Percentiles rank a stretch among this genome's conserved stretches.
Evolutionary conservation across 2,888 invertebrate species (phyloP).

Genomic region (Charanyca ferruginea): DNA sequence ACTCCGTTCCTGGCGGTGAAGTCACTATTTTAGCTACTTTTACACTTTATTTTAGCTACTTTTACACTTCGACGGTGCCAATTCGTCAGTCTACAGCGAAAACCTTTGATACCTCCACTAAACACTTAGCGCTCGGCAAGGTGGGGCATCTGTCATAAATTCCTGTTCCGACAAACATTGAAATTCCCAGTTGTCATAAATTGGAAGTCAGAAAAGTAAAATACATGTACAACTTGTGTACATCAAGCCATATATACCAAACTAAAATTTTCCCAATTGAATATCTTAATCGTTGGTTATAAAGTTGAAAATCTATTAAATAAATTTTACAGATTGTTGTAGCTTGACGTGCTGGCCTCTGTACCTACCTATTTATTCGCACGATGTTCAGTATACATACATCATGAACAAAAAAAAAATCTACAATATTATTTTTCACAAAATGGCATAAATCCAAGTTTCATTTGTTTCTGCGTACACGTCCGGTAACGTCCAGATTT

Average conservation of each 20-base stretch:
- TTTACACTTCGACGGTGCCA: conserved; percentile 47
- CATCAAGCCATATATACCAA: too few relatives aligned
- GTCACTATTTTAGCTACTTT: conserved; percentile 32
- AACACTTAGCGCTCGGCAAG: conserved; percentile 5
- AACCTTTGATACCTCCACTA: conserved; percentile 25
- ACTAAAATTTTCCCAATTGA: too few relatives aligned
- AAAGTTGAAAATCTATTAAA: too few relatives aligned
- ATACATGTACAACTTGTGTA: background rate
- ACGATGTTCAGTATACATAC: too few relatives aligned
- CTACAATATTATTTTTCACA: background rate
- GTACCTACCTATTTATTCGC: too few relatives aligned
- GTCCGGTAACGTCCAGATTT: conserved; percentile 5
- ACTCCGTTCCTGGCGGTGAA: conserved; percentile 5
- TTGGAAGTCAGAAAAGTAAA: background rate
- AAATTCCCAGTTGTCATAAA: background rate
- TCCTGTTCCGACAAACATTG: background rate
- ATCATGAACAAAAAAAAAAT: too few relatives aligned
- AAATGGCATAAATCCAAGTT: background rate
- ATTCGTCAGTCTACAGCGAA: conserved; percentile 29
- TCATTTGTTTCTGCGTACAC: background rate
- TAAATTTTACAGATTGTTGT: too few relatives aligned
- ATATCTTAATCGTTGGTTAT: too few relatives aligned
- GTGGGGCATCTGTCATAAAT: conserved; percentile 24
- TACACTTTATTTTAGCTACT: conserved; percentile 30
- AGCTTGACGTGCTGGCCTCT: too few relatives aligned